These are phyloP conservation scores for Drosophila watanabei DNA, from an alignment of 1,140 invertebrate genomes.

Conservation along the genomic window DNA sequence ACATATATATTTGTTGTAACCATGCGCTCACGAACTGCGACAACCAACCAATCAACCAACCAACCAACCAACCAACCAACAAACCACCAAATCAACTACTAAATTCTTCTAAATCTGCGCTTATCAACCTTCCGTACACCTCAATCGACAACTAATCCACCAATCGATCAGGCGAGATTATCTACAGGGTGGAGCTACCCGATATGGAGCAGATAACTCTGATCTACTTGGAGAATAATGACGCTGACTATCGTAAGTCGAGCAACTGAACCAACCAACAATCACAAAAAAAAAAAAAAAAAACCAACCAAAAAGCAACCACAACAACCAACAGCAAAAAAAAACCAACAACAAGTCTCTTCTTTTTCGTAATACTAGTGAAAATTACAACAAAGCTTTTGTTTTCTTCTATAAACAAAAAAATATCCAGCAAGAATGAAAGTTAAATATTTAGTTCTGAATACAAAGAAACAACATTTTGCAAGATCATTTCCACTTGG, in stretches of 20 bases:
- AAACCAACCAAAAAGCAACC: conserved; percentile 52
- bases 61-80: conserved; percentile 40
- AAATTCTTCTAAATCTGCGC: conserved; percentile 66
- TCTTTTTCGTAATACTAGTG: conserved; percentile 43
- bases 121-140: conserved; percentile 43
- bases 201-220: conserved; percentile 95
- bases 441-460: conserved; percentile 55
- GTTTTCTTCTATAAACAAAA: conserved; percentile 50
- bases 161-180: conserved; percentile 90
- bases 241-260: conserved; percentile 90
- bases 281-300: conserved; percentile 41
- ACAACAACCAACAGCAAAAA: conserved; percentile 52
- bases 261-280: conserved; percentile 86
- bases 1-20: conserved; percentile 70
- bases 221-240: conserved; percentile 94
- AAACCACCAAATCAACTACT: conserved; percentile 50
- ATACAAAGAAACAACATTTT: conserved; percentile 46
- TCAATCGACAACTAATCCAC: conserved; percentile 53
- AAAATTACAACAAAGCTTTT: conserved; percentile 40
- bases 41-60: conserved; percentile 50
- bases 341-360: conserved; percentile 30
- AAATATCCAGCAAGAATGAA: conserved; percentile 28
- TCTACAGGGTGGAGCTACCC: conserved; percentile 95
- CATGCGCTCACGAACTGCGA: conserved; percentile 70
- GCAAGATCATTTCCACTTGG: conserved; percentile 42